Base-by-base conservation (phyloP, 2,888 invertebrate species). In the Drosophila mayaguana region DNA sequence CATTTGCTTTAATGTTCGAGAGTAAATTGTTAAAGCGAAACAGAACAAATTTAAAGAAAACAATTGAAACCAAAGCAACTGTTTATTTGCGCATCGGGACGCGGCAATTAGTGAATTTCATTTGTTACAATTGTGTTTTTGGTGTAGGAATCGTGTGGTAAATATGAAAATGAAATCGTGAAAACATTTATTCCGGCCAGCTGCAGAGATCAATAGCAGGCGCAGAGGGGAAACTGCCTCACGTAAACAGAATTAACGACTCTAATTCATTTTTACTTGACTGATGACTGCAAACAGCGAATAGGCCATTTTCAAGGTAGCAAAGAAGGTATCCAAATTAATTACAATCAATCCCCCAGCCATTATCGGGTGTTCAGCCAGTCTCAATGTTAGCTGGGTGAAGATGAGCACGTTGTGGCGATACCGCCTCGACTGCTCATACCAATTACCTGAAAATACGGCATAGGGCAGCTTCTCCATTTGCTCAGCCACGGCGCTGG, bases 21-120 rank as follows among this genome's bases (percentile, higher is more conserved):
- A 68, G 42, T 55, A 65, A 72, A 67, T 74, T 70, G 72, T 56
- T 73, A 69, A 59, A 68, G 59, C 57, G 55, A 28, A 53, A 43
- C 55, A 50, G 45, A 61, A 22, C 62, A 55, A 63, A 62, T 48
- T 48, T 46, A 51, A 75, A 51, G 54, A 53, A 62, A 79, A 59
- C 40, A 57, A 60, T 65, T 43, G 38, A 65, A 68, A 62, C 34
- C 48, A 56, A 57, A 63, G 55, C 48, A 78, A 78, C 67, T 85
- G 75, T 86, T 86, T 83, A 87, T 83, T 84, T 86, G 80, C 79
- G 69, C 65, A 74, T 73, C 63, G 75, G 63, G 74, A 87, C 75
- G 75, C 59, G 77, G 72, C 81, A 84, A 88, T 86, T 83, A 88
- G 88, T 77, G 70, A 72, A 73, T 72, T 80, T 83, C 86, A 62